A percentile compares a stretch with the other conserved stretches of the same genome.
These are phyloP conservation scores for Chrysomela aeneicollis DNA, from an alignment of 2,888 invertebrate genomes.

Conservation along the genomic window DNA sequence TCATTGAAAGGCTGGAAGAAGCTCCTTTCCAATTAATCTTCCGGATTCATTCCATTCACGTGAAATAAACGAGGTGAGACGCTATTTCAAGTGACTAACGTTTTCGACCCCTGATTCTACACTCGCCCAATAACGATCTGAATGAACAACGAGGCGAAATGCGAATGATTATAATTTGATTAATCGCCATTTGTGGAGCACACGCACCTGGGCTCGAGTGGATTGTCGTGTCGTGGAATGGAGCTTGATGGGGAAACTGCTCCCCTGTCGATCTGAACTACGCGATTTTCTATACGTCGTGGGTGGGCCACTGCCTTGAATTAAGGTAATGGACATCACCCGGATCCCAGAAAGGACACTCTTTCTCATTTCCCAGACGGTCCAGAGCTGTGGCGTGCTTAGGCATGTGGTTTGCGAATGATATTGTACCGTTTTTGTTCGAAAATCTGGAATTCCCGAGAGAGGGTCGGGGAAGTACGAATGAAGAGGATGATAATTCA, in stretches of 20 bases:
- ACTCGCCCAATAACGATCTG: background rate
- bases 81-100: no score
- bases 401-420: background rate
- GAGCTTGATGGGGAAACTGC: slow-evolving; percentile 53
- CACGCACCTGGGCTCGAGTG: slow-evolving; percentile 55
- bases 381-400: background rate
- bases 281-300: slow-evolving; percentile 14
- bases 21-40: no score
- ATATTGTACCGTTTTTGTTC: no score
- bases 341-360: background rate
- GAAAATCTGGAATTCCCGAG: no score
- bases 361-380: background rate
- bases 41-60: no score
- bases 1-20: no score
- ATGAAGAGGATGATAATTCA: no score
- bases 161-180: slow-evolving; percentile 52
- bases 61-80: no score
- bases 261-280: slow-evolving; percentile 33
- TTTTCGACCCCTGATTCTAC: background rate
- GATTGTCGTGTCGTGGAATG: slow-evolving; percentile 55
- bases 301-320: background rate
- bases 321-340: background rate
- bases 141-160: slow-evolving; percentile 9
- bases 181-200: slow-evolving; percentile 50
- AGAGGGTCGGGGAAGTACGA: no score